A percentile compares a stretch with the other conserved stretches of the same genome.
Conservation (phyloP, 2,113 vertebrate species). For the Xenopus borealis region DNA sequence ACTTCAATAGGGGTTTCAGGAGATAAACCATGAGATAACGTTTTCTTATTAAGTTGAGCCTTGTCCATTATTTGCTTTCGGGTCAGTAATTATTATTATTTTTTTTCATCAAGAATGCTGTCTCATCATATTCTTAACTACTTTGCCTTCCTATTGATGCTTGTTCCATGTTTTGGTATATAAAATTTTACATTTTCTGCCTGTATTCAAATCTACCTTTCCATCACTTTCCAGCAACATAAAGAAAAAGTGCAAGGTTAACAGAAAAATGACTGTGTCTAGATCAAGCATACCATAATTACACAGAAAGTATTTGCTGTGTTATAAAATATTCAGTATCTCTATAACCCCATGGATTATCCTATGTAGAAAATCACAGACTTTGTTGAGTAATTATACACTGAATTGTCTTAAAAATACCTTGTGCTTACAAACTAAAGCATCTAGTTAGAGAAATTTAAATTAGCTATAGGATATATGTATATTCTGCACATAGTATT, state of each 20-base stretch:
- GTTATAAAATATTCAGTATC: neutral
- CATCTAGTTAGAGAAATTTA: neutral
- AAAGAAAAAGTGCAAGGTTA: neutral
- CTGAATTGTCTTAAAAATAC: constrained; percentile 12
- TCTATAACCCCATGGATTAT: neutral
- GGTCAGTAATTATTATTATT: too few species aligned
- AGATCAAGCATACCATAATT: constrained; percentile 1
- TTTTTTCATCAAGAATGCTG: too few species aligned
- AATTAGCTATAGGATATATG: too few species aligned
- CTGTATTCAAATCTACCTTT: neutral
- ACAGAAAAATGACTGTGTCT: neutral
- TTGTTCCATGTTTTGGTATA: too few species aligned
- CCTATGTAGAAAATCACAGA: constrained; percentile 12
- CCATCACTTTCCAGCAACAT: neutral
- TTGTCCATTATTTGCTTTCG: too few species aligned
- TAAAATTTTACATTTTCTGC: neutral
- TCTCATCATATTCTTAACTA: too few species aligned
- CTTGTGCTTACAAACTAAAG: neutral
- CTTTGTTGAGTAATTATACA: constrained; percentile 20
- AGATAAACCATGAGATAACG: too few species aligned
- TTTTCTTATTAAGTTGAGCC: too few species aligned
- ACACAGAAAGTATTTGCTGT: neutral
- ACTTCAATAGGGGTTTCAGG: too few species aligned
- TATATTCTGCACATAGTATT: too few species aligned
- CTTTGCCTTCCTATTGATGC: too few species aligned